These are phyloP conservation scores for Varanus salvator DNA, from an alignment of 2,113 vertebrate species.

Conservation along the genomic window DNA sequence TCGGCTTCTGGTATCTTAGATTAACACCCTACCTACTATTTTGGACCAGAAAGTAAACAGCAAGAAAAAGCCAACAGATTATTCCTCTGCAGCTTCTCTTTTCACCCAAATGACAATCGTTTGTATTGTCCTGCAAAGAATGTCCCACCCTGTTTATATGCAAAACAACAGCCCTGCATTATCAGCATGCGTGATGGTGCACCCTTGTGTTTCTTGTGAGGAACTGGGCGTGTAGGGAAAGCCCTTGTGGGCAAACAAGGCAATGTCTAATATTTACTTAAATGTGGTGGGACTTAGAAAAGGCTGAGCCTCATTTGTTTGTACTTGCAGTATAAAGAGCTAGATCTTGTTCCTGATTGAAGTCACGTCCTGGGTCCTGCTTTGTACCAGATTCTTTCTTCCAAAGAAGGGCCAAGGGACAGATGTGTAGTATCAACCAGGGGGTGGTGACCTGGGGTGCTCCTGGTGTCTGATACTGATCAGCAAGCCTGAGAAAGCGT, in stretches of 20 bases:
- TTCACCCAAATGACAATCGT: not conserved
- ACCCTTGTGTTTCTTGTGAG: not conserved
- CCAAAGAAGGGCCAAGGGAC: not conserved
- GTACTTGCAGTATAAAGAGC: not conserved
- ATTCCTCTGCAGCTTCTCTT: not conserved
- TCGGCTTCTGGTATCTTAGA: not conserved
- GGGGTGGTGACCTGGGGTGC: too few species aligned
- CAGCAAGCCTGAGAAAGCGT: too few species aligned
- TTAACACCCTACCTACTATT: not conserved
- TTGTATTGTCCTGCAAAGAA: not conserved
- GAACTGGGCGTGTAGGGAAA: not conserved
- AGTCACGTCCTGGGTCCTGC: not conserved
- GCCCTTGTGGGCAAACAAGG: not conserved
- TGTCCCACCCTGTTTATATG: not conserved
- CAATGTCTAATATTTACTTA: constrained; percentile 13
- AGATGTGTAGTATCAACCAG: too few species aligned
- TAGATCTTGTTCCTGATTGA: not conserved
- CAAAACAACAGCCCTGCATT: not conserved
- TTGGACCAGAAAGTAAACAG: not conserved
- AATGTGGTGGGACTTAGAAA: constrained; percentile 5
- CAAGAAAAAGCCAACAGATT: not conserved
- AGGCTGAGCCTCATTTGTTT: constrained; percentile 3
- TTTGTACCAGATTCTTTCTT: not conserved
- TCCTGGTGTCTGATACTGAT: not conserved
- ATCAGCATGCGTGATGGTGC: not conserved